Evolutionary conservation across 2,113 vertebrate genomes (phyloP), one percentile per base, ranked within the genome.

Genomic region (Coregonus clupeaformis): DNA sequence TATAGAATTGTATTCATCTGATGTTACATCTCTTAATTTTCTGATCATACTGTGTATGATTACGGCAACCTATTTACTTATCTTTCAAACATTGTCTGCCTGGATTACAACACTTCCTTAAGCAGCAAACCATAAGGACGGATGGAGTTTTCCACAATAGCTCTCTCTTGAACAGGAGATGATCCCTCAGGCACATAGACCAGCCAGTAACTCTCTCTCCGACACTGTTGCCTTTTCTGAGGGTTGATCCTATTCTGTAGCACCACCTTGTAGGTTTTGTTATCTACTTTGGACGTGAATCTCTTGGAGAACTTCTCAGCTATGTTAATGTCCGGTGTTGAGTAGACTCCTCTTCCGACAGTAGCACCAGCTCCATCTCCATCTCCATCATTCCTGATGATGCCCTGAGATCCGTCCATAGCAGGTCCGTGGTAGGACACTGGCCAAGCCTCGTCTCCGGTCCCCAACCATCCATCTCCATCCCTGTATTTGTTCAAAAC

Each of bases 201-300:
- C 78, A 93, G 5, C 92, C 92, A 93, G 1, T 82, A 14, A 1
- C 73, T 59, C 0, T 73, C 11, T 4, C 73, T 72, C 9, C 36
- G 36, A 42, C 36, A 42, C 36, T 42, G 36, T 42, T 42, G 36
- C 32, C 78, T 22, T 11, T 79, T 81, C 2, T 30, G 0, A 0
- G 87, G 89, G 77, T 91, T 92, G 77, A 92, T 87, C 49, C 90
- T 81, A 83, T 92, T 93, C 88, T 92, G 92, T 13, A 93, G 86
- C 45, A 91, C 52, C 68, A 88, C 87, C 20, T 84, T 74, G 81
- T 90, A 91, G 0, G 1, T 86, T 74, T 89, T 90, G 4, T 85
- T 85, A 6, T 82, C 86, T 71, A 36, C 80, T 24, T 77, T 47
- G 68, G 90, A 91, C 68, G 36, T 89, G 81, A 92, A 93, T 1